Base-by-base conservation (phyloP, 2,113 vertebrate genomes). In the Bettongia penicillata region DNA sequence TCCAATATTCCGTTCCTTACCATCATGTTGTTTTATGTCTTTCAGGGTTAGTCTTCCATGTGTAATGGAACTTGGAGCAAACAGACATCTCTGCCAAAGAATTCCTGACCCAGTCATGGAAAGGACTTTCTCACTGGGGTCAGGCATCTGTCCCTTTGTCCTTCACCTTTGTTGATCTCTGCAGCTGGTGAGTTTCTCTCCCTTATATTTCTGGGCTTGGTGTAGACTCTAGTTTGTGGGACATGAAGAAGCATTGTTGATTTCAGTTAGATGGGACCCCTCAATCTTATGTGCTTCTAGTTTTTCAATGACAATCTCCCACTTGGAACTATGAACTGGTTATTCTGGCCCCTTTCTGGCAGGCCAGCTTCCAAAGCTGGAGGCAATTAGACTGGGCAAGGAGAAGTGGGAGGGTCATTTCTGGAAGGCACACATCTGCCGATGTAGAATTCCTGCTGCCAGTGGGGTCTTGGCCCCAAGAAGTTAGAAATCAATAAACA, bases 331-430 rank as follows among this genome's bases (percentile, higher is more conserved):
- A 93, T 51, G 89, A 47, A 53, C 52, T 95, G 94, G 47, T 97
- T 94, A 51, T 94, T 95, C 92, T 97, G 93, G 95, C 89, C 94
- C 48, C 91, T 95, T 96, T 50, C 84, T 92, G 90, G 91, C 26
- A 61, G 53, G 47, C 93, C 92, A 95, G 37, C 90, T 97, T 95
- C 94, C 92, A 84, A 37, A 68, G 94, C 61, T 94, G 90, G 94
- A 97, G 68, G 92, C 90, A 94, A 48, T 95, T 93, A 93, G 93
- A 90, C 68, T 96, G 90, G 89, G 93, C 61, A 14, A 49, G 51
- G 50, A 77, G 24, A 53, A 97, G 94, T 97, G 96, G 95, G 95
- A 93, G 77, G 49, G 89, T 51, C 19, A 50, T 92, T 96, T 97
- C 91, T 68, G 48, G 61, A 93, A 84, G 31, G 91, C n/a, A 7